Evolutionary conservation across 1,140 invertebrate species (phyloP).

Genomic region (Lepidurus arcticus): DNA sequence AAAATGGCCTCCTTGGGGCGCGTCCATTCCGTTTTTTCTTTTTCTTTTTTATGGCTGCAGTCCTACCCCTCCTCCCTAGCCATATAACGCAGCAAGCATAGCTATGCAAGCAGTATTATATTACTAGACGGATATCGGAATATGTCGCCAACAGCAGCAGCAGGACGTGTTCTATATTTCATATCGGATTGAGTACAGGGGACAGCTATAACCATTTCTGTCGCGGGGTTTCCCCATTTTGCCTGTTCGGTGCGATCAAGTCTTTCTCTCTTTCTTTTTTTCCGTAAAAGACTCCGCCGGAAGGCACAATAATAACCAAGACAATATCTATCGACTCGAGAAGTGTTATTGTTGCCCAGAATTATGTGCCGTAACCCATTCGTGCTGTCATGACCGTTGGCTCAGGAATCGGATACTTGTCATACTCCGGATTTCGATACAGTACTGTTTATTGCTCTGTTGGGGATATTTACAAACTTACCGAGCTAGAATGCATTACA

Average conservation of each 20-base stretch:
- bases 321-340: neutral
- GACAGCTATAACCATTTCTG: slow-evolving; percentile 18
- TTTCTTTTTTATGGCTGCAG: slow-evolving; percentile 3
- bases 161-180: neutral
- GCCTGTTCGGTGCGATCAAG: neutral
- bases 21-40: neutral
- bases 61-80: neutral
- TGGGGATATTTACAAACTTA: too few species aligned
- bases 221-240: neutral
- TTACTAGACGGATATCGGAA: slow-evolving; percentile 1
- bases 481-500: too few species aligned
- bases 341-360: neutral
- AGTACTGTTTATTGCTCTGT: too few species aligned
- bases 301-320: neutral
- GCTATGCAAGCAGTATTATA: slow-evolving; percentile 2
- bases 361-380: neutral
- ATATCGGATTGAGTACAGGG: neutral
- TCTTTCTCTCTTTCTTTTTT: neutral
- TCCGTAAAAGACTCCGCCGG: neutral
- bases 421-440: neutral
- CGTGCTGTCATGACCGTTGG: neutral
- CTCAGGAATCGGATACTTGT: neutral
- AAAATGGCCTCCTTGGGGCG: neutral
- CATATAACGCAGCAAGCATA: neutral
- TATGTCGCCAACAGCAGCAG: slow-evolving; percentile 7